Evolutionary conservation across 2,113 vertebrate genomes (phyloP), one percentile per base, ranked within the genome.

Genomic region (Lepus europaeus): DNA sequence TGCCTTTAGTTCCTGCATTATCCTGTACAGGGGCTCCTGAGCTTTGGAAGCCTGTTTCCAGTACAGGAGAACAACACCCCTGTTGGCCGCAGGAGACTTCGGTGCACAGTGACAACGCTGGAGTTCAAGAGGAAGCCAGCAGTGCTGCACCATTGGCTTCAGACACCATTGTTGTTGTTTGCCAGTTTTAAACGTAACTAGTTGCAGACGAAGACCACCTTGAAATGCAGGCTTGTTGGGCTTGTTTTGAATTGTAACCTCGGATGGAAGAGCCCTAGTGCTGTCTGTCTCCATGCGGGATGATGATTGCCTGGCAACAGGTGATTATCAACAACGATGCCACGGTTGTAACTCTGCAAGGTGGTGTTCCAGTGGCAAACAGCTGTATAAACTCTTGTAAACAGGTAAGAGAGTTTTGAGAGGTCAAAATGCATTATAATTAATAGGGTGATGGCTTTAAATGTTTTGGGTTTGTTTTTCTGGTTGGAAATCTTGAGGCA

Each of bases 371-470:
- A 10, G 96, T 98, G 98, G 98, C 98, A 98, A 96, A 98, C 98
- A 97, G 97, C 98, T 94, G 97, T 97, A 66, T 98, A 98, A 98
- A 98, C 98, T 96, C 96, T 98, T 98, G 91, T 2, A 80, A 82
- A 70, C 98, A 99, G 98, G 98, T 99, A 99, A 99, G 98, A 98
- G 92, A 98, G 96, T 90, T 93, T 97, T 97, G 45, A 95, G 95
- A 96, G 97, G 96, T 96, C 96, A 95, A 97, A 84, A 93, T 97
- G 97, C 97, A 94, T 97, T 98, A 77, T 97, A 1, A 95, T 97
- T 96, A 97, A 0, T 85, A 97, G 93, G 93, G 94, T 96, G 96
- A 94, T 95, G 93, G 80, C 72, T 97, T 91, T 97, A 92, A 76
- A 94, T 97, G 89, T 94, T 97, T 94, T 49, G 66, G 81, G 56